Evolutionary conservation across 1,140 invertebrate species (phyloP), one percentile per base, ranked within the genome.

Genomic region (Hycleus cichorii): DNA sequence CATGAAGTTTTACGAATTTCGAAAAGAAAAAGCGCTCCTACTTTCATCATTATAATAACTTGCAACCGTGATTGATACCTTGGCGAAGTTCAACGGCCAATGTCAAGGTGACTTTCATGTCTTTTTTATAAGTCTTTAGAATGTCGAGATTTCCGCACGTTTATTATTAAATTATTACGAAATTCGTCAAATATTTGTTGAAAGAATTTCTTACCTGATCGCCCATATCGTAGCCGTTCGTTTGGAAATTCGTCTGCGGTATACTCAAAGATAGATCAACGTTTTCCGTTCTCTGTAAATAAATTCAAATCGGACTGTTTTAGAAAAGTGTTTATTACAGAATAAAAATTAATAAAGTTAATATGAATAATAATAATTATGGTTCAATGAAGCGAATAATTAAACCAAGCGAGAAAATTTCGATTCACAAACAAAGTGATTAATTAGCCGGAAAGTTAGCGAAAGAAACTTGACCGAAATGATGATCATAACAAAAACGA

Each of bases 281-380:
- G 74, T 83, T 86, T 79, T 88, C 85, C 73, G 81, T 81, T 77
- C 85, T 81, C 86, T 88, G 82, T 45, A 87, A 71, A 40, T 3
- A 11, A 9, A 38, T 24, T 47, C 27, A 27, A 49, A 47, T 25
- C 9, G 18, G 10, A 27, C 27, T 32, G 2, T 32, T 32, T 32
- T 18, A 18, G 18, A 18, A 1, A 18, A 18, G 18, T 18, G 18
- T 18, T 18, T 18, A 18, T 18, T 18, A 18, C 18, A 18, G 2
- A 18, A 18, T 18, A 18, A 18, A 18, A 18, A 18, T 18, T 18
- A 18, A 18, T 18, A 18, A 18, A 18, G 18, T 18, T 18, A 18
- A 18, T 18, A 18, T 18, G 18, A 32, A 32, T 32, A 32, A 32
- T 7, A 32, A 32, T 32, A 32, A 32, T 1, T 32, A 32, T 32